Conservation (phyloP, 2,888 invertebrate species). For the Toxonevra muliebris region DNA sequence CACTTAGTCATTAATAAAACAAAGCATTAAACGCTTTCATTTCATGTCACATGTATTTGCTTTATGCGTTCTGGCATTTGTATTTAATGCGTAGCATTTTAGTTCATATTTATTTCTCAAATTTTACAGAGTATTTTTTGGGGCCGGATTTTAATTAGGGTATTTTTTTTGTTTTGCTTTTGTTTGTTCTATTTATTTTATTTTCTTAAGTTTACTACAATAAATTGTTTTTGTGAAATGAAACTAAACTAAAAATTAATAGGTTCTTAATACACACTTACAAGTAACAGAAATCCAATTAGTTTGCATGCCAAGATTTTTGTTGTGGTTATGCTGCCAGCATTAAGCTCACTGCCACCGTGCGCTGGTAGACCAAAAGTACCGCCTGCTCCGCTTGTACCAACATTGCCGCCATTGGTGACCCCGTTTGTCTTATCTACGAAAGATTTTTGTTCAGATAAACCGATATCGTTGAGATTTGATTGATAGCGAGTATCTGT, state of each 20-base stretch:
- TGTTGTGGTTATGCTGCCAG: background rate
- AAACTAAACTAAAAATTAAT: too few relatives aligned
- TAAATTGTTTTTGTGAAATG: too few relatives aligned
- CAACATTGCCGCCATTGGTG: slow-evolving; percentile 40
- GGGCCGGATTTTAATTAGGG: background rate
- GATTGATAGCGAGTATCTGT: slow-evolving; percentile 79
- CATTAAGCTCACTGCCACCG: background rate
- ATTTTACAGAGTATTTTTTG: background rate
- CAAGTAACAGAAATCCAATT: too few relatives aligned
- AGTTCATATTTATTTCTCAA: background rate
- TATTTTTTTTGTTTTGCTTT: background rate
- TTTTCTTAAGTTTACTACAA: background rate
- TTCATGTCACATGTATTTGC: background rate
- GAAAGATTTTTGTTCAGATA: slow-evolving; percentile 76
- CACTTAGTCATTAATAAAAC: background rate
- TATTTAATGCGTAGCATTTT: background rate
- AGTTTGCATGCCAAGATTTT: background rate
- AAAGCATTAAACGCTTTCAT: background rate
- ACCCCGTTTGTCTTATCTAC: slow-evolving; percentile 57
- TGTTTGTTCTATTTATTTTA: background rate
- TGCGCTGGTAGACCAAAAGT: slow-evolving; percentile 25
- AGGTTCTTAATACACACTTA: too few relatives aligned
- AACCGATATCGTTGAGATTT: slow-evolving; percentile 79
- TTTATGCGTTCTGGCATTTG: background rate
- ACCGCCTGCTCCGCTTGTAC: slow-evolving; percentile 43